These are phyloP conservation scores for Nothobranchius kuhntae DNA, from an alignment of 2,113 vertebrate species.

Conservation along the genomic window DNA sequence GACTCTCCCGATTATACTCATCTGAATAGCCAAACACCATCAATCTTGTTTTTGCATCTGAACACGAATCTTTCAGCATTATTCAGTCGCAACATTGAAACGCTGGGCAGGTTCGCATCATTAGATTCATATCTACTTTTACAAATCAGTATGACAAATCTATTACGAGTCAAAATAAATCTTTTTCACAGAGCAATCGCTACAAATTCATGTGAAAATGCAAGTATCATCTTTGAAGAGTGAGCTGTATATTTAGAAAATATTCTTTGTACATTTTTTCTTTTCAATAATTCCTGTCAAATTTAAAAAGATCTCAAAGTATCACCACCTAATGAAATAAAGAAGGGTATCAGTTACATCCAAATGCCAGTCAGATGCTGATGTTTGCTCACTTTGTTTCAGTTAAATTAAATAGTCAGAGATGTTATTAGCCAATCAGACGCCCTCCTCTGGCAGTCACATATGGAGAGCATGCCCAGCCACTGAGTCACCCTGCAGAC, in stretches of 20 bases:
- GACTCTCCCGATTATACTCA: background rate
- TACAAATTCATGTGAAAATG: background rate
- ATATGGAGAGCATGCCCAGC: constrained; percentile 42
- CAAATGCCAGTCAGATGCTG: constrained; percentile 27
- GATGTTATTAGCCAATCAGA: constrained; percentile 32
- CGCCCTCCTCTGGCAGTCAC: constrained; percentile 20
- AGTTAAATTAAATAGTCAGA: constrained; percentile 26
- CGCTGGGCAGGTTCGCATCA: background rate
- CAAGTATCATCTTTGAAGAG: constrained; percentile 1
- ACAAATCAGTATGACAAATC: background rate
- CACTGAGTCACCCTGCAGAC: constrained; percentile 53
- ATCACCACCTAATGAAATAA: constrained; percentile 31
- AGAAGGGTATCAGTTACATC: constrained; percentile 9
- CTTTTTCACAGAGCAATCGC: background rate
- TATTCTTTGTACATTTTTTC: background rate
- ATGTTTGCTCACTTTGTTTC: constrained; percentile 29
- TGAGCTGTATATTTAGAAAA: background rate
- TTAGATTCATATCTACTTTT: background rate
- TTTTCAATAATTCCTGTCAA: constrained; percentile 8
- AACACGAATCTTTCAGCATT: background rate
- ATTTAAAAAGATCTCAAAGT: constrained; percentile 2
- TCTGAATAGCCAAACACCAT: background rate
- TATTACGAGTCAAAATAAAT: background rate
- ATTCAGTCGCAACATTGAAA: background rate
- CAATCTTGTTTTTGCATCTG: background rate